phyloP scores from a whole-genome alignment of 2,113 vertebrate genomes.

The Cichladusa arquata region DNA sequence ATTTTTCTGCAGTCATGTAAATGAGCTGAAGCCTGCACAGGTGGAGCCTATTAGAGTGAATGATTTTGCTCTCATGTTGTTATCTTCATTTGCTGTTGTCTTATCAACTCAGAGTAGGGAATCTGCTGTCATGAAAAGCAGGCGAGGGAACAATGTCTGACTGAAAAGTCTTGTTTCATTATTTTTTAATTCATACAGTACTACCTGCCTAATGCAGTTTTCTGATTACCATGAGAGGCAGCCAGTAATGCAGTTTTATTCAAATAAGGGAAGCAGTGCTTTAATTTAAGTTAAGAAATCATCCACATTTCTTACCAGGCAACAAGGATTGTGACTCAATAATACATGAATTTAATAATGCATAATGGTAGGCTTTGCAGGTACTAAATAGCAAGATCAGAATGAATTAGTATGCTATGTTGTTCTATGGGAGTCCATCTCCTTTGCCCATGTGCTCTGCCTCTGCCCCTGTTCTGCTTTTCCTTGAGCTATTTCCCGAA shows the following conservation, averaged over 20 bases:
- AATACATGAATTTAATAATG: conserved; percentile 87
- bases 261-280: conserved; percentile 79
- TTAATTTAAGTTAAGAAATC: conserved; percentile 82
- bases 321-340: conserved; percentile 80
- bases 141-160: conserved; percentile 83
- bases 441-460: not conserved
- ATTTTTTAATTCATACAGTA: conserved; percentile 95
- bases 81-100: conserved; percentile 83
- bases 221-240: conserved; percentile 82
- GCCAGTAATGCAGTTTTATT: conserved; percentile 80
- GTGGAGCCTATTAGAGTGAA: conserved; percentile 82
- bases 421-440: conserved; percentile 24
- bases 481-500: not conserved
- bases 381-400: conserved; percentile 77
- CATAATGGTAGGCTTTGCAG: conserved; percentile 77
- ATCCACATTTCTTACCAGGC: conserved; percentile 79
- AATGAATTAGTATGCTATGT: conserved; percentile 64
- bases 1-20: conserved; percentile 88
- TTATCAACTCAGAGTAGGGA: conserved; percentile 77
- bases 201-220: conserved; percentile 96
- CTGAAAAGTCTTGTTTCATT: conserved; percentile 92
- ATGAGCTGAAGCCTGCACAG: conserved; percentile 79
- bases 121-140: conserved; percentile 82
- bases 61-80: conserved; percentile 80
- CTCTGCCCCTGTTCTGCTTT: conserved; percentile 25